A percentile compares a stretch with the other conserved stretches of the same genome.
Conservation (phyloP, 23 tunicate genomes). For the Trididemnum miniatum region DNA sequence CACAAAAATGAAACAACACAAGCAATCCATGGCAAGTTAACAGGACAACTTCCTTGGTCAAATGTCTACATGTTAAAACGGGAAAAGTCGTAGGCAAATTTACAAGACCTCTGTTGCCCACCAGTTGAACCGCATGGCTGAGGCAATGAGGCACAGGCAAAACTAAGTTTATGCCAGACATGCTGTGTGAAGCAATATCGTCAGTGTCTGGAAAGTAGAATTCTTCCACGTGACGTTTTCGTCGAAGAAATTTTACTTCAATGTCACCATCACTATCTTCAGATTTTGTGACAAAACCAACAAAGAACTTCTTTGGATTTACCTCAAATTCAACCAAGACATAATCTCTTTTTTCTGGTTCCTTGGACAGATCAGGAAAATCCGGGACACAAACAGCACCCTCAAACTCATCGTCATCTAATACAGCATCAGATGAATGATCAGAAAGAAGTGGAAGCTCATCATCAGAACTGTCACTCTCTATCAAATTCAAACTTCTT, state of each 20-base stretch:
- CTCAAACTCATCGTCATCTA: no score
- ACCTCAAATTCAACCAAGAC: constrained; percentile 10
- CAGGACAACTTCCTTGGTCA: no score
- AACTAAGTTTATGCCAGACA: not conserved
- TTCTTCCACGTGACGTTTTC: not conserved
- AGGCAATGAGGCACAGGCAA: not conserved
- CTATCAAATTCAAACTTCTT: not conserved
- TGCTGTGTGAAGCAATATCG: not conserved
- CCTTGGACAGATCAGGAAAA: not conserved
- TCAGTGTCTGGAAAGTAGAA: not conserved
- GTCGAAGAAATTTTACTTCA: not conserved
- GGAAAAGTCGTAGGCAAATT: no score
- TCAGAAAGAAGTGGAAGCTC: not conserved
- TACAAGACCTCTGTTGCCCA: no score
- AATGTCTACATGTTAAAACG: no score
- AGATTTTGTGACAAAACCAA: not conserved
- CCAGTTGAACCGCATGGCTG: no score
- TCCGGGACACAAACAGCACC: no score
- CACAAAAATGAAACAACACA: no score
- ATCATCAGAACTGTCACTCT: constrained; percentile 1
- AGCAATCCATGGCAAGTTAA: no score
- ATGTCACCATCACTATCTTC: constrained; percentile 10
- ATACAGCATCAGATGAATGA: not conserved
- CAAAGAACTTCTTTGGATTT: not conserved
- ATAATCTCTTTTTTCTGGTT: not conserved